These are phyloP conservation scores for Centropyge bicolor DNA, from an alignment of 2,797 vertebrate species.

Conservation along the genomic window DNA sequence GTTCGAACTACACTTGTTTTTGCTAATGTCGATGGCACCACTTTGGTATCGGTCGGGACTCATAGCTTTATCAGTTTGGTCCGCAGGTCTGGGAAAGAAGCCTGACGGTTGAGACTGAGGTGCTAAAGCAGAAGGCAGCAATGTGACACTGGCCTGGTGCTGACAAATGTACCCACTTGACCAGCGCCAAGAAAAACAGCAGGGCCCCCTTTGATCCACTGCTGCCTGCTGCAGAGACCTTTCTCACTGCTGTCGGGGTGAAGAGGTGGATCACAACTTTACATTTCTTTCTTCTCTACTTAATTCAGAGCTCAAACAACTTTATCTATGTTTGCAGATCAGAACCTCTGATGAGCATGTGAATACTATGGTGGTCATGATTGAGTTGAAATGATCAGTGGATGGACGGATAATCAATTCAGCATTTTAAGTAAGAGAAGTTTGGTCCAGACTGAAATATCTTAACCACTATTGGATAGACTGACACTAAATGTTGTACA, in stretches of 20 bases:
- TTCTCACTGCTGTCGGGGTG: conserved; percentile 27
- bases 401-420: neutral
- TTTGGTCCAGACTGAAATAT: neutral
- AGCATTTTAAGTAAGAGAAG: neutral
- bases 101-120: conserved; percentile 30
- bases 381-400: neutral
- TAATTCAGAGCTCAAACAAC: neutral
- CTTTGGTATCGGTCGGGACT: conserved; percentile 32
- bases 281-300: neutral
- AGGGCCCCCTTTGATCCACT: conserved; percentile 61
- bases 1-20: neutral
- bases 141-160: conserved; percentile 52
- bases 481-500: neutral
- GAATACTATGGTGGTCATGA: neutral
- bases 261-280: conserved; percentile 24
- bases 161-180: conserved; percentile 58
- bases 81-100: conserved; percentile 43
- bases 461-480: neutral
- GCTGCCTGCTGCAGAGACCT: conserved; percentile 13
- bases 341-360: neutral
- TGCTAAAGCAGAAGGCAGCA: conserved; percentile 47
- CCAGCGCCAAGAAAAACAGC: conserved; percentile 73
- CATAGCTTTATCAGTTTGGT: conserved; percentile 51
- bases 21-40: neutral
- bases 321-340: neutral